phyloP scores from a whole-genome alignment of 2,113 vertebrate species.

The Stigmatopora nigra region DNA sequence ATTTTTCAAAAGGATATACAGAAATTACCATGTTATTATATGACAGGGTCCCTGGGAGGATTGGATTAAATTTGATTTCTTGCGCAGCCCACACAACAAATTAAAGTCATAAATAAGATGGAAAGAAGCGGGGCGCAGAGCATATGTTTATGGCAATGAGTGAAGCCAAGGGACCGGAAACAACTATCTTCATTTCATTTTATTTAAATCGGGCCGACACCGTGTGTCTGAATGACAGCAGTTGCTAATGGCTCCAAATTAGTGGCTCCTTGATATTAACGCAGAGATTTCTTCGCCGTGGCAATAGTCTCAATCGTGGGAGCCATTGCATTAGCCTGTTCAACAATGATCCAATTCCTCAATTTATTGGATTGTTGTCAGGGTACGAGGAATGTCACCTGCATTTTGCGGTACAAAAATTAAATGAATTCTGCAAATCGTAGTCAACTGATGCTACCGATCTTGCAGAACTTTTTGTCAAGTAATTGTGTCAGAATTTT shows the following conservation, averaged over 20 bases:
- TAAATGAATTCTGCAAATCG: too few species aligned
- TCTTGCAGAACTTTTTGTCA: too few species aligned
- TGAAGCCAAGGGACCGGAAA: conserved; percentile 99
- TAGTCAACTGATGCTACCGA: too few species aligned
- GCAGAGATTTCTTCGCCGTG: conserved; percentile 66
- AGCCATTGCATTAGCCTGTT: conserved; percentile 14
- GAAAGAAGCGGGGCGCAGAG: conserved; percentile 97
- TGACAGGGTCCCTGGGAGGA: conserved; percentile 99
- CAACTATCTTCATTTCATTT: conserved; percentile 99
- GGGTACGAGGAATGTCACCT: background rate
- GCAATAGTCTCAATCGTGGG: conserved; percentile 12
- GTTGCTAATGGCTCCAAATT: conserved; percentile 95
- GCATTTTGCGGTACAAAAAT: background rate
- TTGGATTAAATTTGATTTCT: conserved; percentile 99
- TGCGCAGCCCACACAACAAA: conserved; percentile 99
- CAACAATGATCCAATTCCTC: conserved; percentile 16
- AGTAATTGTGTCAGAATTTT: too few species aligned
- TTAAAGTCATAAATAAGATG: conserved; percentile 99
- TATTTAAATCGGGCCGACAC: conserved; percentile 99
- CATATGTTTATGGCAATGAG: conserved; percentile 99
- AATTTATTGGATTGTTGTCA: background rate
- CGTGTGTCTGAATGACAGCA: conserved; percentile 99
- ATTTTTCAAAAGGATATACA: conserved; percentile 99
- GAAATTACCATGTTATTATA: conserved; percentile 99
- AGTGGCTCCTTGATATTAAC: conserved; percentile 89